Base-by-base conservation (phyloP, 1,140 invertebrate genomes). In the Drosophila elegans region DNA sequence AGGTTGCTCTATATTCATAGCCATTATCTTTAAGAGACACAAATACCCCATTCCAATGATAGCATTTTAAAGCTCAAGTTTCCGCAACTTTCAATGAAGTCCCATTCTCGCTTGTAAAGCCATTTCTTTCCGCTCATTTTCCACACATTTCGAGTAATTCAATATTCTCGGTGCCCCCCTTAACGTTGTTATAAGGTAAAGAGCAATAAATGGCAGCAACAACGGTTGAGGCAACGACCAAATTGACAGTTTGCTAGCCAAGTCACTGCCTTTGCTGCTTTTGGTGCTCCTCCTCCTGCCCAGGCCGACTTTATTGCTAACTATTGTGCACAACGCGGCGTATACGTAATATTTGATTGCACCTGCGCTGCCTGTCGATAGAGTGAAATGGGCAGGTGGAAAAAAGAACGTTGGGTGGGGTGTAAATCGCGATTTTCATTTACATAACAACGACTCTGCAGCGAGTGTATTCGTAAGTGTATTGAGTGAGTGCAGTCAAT, bases 331-430 rank as follows among this genome's bases (percentile, higher is more conserved):
- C 61, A 53, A 39, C 46, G 63, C 38, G 72, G 81, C 83, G 83
- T 84, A 84, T 79, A 82, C 79, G 79, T 86, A 85, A 82, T 86
- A 86, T 86, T 88, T 88, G 75, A 79, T 72, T 83, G 83, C 79
- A 86, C 78, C 83, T 82, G 82, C 71, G 80, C 55, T 57, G 41
- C 55, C 81, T 85, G 81, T 69, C 81, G 80, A 85, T 80, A 71
- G 72, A 73, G 57, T 46, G 52, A 52, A 66, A 66, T 68, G 62
- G 64, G 25, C 21, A 16, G 38, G 32, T 42, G 45, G 45, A 25
- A 9, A 49, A 44, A 38, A 42, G n/a, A 6, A 32, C 7, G 29
- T 32, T 6, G 36, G 38, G 44, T 45, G 42, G 57, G 38, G 48
- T 11, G 25, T 7, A 48, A 63, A 83, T 66, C 57, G 76, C 77